Base-by-base conservation (phyloP, 2,797 vertebrate species). In the Neomorphus geoffroyi region DNA sequence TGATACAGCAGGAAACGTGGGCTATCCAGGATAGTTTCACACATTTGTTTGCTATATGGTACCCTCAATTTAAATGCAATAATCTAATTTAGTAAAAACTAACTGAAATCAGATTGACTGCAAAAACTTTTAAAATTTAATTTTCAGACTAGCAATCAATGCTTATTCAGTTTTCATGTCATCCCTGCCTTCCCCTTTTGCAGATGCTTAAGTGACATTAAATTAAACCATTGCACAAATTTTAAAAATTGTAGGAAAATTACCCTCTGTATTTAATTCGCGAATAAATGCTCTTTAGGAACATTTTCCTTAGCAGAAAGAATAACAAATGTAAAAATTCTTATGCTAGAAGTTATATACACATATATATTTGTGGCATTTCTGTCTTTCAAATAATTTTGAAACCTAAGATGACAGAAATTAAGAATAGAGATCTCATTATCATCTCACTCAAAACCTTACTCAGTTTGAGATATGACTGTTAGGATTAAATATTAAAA, bases 161-260 rank as follows among this genome's bases (percentile, higher is more conserved):
- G 97, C 96, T 97, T 96, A 98, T 97, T 98, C 97, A 98, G 96
- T 97, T 96, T 97, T 80, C 77, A 93, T 86, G 88, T 95, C 95
- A 93, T 96, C 91, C 94, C 96, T 96, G 97, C 95, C 92, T 96
- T 96, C 92, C 96, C 91, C 94, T 94, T 95, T 93, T 97, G 94
- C 96, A 98, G 97, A 97, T 96, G 95, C 91, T 96, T 96, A 97
- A 97, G 96, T 96, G 85, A 97, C 70, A 95, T 91, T 96, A 97
- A 97, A 98, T 97, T 96, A 97, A 98, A 97, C 97, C 98, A 97
- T 95, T 97, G 97, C 64, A 97, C 82, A 96, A 67, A 94, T 97
- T 97, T 97, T 90, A 10, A 90, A 97, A 97, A 97, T 86, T 93
- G 92, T 81, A 96, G 85, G 93, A 95, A 96, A 98, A 98, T 96